A percentile compares a stretch with the other conserved stretches of the same genome.
phyloP scores from a whole-genome alignment of 2,888 invertebrate genomes.

The Folsomia candida region DNA sequence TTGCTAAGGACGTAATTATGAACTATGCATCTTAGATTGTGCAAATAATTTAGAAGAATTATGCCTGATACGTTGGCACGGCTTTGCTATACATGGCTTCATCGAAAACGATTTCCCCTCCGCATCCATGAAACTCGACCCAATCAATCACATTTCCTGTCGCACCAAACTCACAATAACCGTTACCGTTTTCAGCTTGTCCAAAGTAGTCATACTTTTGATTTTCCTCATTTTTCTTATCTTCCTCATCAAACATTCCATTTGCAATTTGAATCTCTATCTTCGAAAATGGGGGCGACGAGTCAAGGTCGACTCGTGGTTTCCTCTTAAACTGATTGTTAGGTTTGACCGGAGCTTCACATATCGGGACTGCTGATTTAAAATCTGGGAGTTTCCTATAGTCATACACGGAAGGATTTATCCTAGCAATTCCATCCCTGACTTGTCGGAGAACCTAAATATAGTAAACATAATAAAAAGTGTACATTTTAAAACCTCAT shows the following conservation, averaged over 20 bases:
- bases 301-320: background rate
- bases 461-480: too few species aligned
- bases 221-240: background rate
- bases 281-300: slow-evolving; percentile 18
- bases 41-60: too few species aligned
- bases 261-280: slow-evolving; percentile 27
- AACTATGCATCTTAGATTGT: too few species aligned
- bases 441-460: slow-evolving; percentile 10
- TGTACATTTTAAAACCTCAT: background rate
- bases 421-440: slow-evolving; percentile 5
- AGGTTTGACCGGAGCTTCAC: background rate
- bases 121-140: background rate
- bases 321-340: background rate
- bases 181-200: background rate
- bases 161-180: background rate
- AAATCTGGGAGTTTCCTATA: slow-evolving; percentile 18
- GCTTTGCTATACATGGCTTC: too few species aligned
- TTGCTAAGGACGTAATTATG: too few species aligned
- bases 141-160: background rate
- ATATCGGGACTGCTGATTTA: background rate
- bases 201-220: background rate
- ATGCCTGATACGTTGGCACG: too few species aligned
- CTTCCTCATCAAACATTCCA: slow-evolving; percentile 24
- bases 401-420: slow-evolving; percentile 21
- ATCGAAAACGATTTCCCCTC: background rate